Evolutionary conservation across 2,888 invertebrate genomes (phyloP), one percentile per base, ranked within the genome.

Genomic region (Caenorhabditis sinica): DNA sequence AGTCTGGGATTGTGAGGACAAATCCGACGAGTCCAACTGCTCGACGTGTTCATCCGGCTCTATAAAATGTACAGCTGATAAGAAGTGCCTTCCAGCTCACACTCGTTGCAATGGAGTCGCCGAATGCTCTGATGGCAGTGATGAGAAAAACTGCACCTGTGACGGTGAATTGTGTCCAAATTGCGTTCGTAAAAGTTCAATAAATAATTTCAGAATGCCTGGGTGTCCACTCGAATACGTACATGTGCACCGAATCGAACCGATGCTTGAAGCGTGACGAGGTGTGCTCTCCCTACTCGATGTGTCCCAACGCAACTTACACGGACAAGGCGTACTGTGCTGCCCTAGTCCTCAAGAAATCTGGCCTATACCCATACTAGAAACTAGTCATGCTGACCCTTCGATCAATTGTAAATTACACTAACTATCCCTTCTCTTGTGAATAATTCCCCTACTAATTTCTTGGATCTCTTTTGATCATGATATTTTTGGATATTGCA

Each of bases 251-350:
- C 58, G 75, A 83, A 33, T 82, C 87, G 13, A 56, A 73, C 17
- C 85, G 90, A 28, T 91, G 91, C 77, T 83, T 90, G 73, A 86
- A 82, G n/a, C 85, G 88, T 36, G 83, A 89, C 28, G 84, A 90
- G 30, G 91, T 89, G 40, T 91, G 91, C 84, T 51, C 68, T 11
- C 91, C 91, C 36, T 89, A 88, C 65, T 89, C 90, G 15, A 72
- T 73, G 43, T 91, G 91, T 71, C 90, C 89, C 28, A 88, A 90
- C 43, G 89, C 90, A 25, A 89, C 90, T 8, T 58, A 73, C 33
- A 79, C 84, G 13, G 91, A 91, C 82, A 89, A 88, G 68, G 85
- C 85, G 3, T 85, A 69, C 68, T 82, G 85, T 65, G 85, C 85
- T 28, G 63, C 79, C 11, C 28, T 82, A 60, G 53, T 72, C 5